phyloP scores from a whole-genome alignment of 2,113 vertebrate genomes.

The Camelus dromedarius region DNA sequence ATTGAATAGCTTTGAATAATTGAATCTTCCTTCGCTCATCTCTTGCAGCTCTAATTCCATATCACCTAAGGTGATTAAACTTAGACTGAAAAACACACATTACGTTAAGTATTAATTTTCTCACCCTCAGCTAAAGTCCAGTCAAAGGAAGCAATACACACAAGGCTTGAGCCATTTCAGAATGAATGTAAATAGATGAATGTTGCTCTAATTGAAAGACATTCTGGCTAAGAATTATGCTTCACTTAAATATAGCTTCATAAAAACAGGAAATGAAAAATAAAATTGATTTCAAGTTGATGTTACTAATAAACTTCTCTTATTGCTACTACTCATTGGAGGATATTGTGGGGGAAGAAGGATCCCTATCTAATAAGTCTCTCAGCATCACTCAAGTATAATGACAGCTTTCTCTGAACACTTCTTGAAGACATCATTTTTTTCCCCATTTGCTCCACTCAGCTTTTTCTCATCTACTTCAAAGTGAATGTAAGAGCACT shows the following conservation, averaged over 20 bases:
- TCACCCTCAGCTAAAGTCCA: slow-evolving; percentile 31
- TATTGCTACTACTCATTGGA: slow-evolving; percentile 32
- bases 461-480: slow-evolving; percentile 65
- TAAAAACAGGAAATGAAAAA: slow-evolving; percentile 18
- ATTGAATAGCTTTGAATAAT: slow-evolving; percentile 59
- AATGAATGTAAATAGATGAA: not conserved
- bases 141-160: not conserved
- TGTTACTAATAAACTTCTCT: slow-evolving; percentile 41
- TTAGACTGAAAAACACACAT: slow-evolving; percentile 54
- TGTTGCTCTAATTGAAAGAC: slow-evolving; percentile 66
- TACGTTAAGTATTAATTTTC: slow-evolving; percentile 60
- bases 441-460: slow-evolving; percentile 32
- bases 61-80: slow-evolving; percentile 45
- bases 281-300: slow-evolving; percentile 68
- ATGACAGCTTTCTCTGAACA: slow-evolving; percentile 39
- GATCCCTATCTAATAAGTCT: slow-evolving; percentile 30
- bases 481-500: slow-evolving; percentile 75
- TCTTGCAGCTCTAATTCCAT: slow-evolving; percentile 57
- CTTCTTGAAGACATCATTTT: slow-evolving; percentile 15
- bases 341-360: not conserved
- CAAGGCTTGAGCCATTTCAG: not conserved
- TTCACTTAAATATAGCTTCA: slow-evolving; percentile 25
- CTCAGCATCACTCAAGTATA: not conserved
- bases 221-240: slow-evolving; percentile 34
- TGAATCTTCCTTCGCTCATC: slow-evolving; percentile 26